phyloP scores from a whole-genome alignment of 1,140 invertebrate species.

The Aphis craccivora region DNA sequence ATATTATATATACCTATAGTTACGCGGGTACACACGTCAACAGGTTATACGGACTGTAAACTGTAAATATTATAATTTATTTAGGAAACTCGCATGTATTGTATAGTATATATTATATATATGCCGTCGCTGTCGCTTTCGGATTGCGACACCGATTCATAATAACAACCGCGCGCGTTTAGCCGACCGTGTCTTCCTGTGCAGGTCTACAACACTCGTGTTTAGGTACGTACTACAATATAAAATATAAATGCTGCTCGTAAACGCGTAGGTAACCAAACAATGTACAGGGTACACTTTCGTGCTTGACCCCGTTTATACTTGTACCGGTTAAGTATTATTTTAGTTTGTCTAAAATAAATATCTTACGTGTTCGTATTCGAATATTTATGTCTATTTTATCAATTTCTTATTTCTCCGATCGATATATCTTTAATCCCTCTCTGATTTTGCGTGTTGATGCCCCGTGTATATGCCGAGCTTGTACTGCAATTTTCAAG shows the following conservation, averaged over 20 bases:
- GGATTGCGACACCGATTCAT: constrained; percentile 24
- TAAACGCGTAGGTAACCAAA: background rate
- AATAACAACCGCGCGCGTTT: constrained; percentile 20
- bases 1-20: background rate
- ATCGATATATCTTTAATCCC: no score
- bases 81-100: constrained; percentile 11
- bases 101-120: background rate
- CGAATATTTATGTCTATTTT: background rate
- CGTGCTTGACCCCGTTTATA: background rate
- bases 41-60: background rate
- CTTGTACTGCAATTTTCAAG: background rate
- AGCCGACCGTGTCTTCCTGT: constrained; percentile 16
- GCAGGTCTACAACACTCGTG: background rate
- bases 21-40: background rate
- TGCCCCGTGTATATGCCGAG: no score
- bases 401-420: no score
- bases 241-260: background rate
- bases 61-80: constrained; percentile 9
- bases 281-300: background rate
- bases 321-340: background rate
- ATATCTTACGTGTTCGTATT: background rate
- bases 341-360: background rate
- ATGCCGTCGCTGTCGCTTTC: constrained; percentile 13
- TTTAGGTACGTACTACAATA: background rate
- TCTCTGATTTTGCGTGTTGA: background rate